Base-by-base conservation (phyloP, 2,113 vertebrate species). In the Thamnophis sirtalis region DNA sequence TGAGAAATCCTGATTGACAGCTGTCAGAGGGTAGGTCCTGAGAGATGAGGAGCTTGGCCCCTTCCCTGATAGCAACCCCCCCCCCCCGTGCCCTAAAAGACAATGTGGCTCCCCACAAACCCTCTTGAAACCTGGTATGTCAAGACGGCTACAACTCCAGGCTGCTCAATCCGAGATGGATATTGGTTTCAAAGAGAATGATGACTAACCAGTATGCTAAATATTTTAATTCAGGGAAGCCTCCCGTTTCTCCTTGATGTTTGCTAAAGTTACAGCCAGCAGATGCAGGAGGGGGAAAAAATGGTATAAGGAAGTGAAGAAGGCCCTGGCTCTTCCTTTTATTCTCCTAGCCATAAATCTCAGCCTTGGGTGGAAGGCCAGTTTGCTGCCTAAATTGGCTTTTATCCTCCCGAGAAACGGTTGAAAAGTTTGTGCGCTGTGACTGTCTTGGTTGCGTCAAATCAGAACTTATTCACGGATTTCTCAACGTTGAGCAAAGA, bases 181-280 rank as follows among this genome's bases (percentile, higher is more conserved):
- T 98, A 97, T 98, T 97, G 48, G 96, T 98, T 98, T 98, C 98
- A 98, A 98, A 98, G 98, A 96, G 97, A 97, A 98, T 95, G 96
- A 97, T 98, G 98, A 98, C 98, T 97, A 96, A 96, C 96, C 97
- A 98, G 98, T 98, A 98, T 98, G 98, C 96, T 96, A 98, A 97
- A 98, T 97, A 98, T 97, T 97, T 98, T 98, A 98, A 98, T 98
- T 98, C 97, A 96, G 97, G 97, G 97, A 97, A 97, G 97, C 97
- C 96, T 95, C 94, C 96, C 96, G 93, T 96, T 60, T 93, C 97
- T 97, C 98, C 98, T 98, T 98, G 98, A 98, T 98, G 98, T 98
- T 98, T 98, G 97, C 98, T 98, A 97, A 96, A 96, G 98, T 98
- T 98, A 98, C 98, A 96, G 95, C 96, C 96, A 97, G 97, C 98